Conservation (phyloP, 2,888 invertebrate genomes). For the Yponomeuta evonymella region DNA sequence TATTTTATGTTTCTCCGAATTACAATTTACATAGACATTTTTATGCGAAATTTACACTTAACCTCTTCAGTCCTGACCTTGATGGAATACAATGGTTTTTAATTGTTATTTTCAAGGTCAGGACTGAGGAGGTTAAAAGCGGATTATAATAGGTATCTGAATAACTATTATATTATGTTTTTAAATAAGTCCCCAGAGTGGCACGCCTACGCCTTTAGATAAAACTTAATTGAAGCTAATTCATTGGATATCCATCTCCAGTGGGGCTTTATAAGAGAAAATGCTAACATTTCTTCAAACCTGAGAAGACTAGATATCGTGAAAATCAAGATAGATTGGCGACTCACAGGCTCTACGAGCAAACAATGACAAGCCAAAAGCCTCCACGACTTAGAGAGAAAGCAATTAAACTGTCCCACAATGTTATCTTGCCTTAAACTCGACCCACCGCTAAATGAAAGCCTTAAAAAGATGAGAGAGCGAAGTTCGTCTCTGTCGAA, state of each 20-base stretch:
- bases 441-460: conserved; percentile 22
- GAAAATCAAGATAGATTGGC: not conserved
- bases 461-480: conserved; percentile 14
- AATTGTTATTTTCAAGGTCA: too few species aligned
- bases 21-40: too few species aligned
- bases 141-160: too few species aligned
- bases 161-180: too few species aligned
- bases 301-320: not conserved
- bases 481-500: conserved; percentile 10
- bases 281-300: not conserved
- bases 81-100: too few species aligned
- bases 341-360: conserved; percentile 7
- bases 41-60: too few species aligned
- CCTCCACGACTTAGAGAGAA: conserved; percentile 34
- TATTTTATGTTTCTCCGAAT: too few species aligned
- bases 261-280: not conserved
- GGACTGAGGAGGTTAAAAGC: too few species aligned
- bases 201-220: too few species aligned
- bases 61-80: too few species aligned
- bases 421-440: conserved; percentile 34
- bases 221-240: not conserved
- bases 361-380: conserved; percentile 30
- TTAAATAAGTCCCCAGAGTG: too few species aligned
- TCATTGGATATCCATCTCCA: not conserved
- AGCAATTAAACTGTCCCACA: conserved; percentile 49